These are phyloP conservation scores for Hoplostethus atlanticus DNA, from an alignment of 2,797 vertebrate genomes.

Conservation along the genomic window DNA sequence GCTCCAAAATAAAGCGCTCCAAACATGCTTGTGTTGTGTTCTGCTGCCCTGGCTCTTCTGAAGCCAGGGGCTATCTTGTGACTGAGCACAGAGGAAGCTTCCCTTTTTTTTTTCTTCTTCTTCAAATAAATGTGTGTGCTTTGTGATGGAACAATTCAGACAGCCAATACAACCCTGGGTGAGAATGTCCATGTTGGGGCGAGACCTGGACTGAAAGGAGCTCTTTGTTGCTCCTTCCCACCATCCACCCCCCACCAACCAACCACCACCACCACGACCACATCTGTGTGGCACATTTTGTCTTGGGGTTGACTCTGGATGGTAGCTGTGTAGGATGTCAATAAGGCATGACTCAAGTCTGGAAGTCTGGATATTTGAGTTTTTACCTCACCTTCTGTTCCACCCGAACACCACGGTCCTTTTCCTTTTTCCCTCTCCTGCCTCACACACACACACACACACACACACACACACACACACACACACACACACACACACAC, in stretches of 20 bases:
- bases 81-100: slow-evolving; percentile 37
- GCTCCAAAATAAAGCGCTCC: slow-evolving; percentile 15
- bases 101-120: slow-evolving; percentile 33
- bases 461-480: too few relatives aligned
- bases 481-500: too few relatives aligned
- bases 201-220: slow-evolving; percentile 69
- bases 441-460: too few relatives aligned
- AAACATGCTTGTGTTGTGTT: slow-evolving; percentile 2
- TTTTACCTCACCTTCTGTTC: slow-evolving; percentile 11
- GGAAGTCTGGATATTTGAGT: slow-evolving; percentile 19
- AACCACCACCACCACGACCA: slow-evolving; percentile 36
- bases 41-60: slow-evolving; percentile 11
- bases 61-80: slow-evolving; percentile 21
- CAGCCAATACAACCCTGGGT: slow-evolving; percentile 72
- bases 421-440: neutral
- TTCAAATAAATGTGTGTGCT: slow-evolving; percentile 70
- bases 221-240: slow-evolving; percentile 69
- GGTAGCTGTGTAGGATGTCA: slow-evolving; percentile 35
- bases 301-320: slow-evolving; percentile 43
- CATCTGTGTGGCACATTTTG: slow-evolving; percentile 78
- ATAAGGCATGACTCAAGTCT: slow-evolving; percentile 4
- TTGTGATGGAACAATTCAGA: slow-evolving; percentile 78
- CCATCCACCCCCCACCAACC: slow-evolving; percentile 32
- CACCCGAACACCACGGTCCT: neutral
- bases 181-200: slow-evolving; percentile 48